Evolutionary conservation across 2,888 invertebrate genomes (phyloP).

Genomic region (Stegophylla sp.): DNA sequence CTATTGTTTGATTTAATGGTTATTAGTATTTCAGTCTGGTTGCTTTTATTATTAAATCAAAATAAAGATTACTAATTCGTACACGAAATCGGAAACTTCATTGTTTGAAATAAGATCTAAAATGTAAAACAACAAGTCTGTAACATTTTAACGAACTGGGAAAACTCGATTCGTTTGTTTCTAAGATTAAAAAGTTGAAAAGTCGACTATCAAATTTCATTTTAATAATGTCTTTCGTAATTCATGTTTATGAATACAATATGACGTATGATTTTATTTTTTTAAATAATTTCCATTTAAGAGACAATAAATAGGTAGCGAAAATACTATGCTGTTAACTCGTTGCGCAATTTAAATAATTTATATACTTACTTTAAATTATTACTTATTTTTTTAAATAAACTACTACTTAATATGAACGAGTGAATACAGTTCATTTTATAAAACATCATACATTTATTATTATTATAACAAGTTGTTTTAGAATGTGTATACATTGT

Average conservation of each 20-base stretch:
- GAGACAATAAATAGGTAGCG: too few relatives aligned
- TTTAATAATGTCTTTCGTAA: conserved; percentile 10
- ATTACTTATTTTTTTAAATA: too few relatives aligned
- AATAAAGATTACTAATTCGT: conserved; percentile 5
- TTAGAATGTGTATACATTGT: background rate
- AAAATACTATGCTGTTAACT: too few relatives aligned
- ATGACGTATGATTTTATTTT: background rate
- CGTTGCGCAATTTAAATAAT: too few relatives aligned
- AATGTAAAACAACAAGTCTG: conserved; percentile 25
- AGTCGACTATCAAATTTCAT: conserved; percentile 27
- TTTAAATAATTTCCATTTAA: background rate
- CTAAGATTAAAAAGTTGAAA: conserved; percentile 9
- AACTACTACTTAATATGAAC: too few relatives aligned
- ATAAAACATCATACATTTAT: too few relatives aligned
- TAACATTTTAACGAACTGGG: conserved; percentile 39
- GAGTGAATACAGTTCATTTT: too few relatives aligned
- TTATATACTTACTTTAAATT: too few relatives aligned
- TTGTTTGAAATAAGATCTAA: conserved; percentile 15
- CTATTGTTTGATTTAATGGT: background rate
- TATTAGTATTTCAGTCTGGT: background rate
- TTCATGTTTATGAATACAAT: background rate
- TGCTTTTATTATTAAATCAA: conserved; percentile 4
- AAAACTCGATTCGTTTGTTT: conserved; percentile 13
- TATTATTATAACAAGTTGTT: background rate
- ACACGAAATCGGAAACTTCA: conserved; percentile 34